phyloP scores from a whole-genome alignment of 2,888 invertebrate species.

The Clunio marinus region DNA sequence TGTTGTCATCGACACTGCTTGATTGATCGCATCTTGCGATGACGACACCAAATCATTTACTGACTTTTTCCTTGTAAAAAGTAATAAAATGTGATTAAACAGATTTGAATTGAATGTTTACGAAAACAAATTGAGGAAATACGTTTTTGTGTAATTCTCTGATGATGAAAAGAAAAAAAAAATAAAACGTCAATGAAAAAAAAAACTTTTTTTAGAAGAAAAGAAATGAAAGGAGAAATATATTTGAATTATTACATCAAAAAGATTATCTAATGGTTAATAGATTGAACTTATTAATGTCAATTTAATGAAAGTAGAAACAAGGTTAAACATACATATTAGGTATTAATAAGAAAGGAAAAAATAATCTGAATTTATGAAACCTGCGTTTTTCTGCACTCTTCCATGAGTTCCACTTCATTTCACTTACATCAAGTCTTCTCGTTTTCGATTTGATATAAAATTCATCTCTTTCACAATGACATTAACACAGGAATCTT shows the following conservation, averaged over 20 bases:
- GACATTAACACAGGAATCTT: too few relatives aligned
- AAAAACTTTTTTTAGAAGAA: neutral
- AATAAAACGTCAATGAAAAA: too few relatives aligned
- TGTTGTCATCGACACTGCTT: conserved; percentile 54
- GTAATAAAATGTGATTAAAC: neutral
- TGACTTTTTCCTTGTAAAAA: conserved; percentile 57
- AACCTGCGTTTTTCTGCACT: conserved; percentile 11
- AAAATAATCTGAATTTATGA: too few relatives aligned
- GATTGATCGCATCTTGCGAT: conserved; percentile 64
- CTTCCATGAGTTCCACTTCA: conserved; percentile 21
- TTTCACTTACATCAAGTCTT: conserved; percentile 20
- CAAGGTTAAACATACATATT: too few relatives aligned
- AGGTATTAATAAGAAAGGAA: too few relatives aligned
- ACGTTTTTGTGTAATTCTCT: too few relatives aligned
- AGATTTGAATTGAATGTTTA: neutral
- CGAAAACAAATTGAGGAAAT: too few relatives aligned
- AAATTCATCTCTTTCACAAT: too few relatives aligned
- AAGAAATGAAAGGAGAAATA: neutral
- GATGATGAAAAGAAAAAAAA: too few relatives aligned
- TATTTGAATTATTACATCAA: neutral
- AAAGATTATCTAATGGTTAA: neutral
- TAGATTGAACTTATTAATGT: neutral
- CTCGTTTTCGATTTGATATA: neutral
- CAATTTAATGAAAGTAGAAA: neutral
- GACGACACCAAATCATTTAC: conserved; percentile 62